Conservation (phyloP, 1,140 invertebrate genomes). For the Sweltsa coloradensis region DNA sequence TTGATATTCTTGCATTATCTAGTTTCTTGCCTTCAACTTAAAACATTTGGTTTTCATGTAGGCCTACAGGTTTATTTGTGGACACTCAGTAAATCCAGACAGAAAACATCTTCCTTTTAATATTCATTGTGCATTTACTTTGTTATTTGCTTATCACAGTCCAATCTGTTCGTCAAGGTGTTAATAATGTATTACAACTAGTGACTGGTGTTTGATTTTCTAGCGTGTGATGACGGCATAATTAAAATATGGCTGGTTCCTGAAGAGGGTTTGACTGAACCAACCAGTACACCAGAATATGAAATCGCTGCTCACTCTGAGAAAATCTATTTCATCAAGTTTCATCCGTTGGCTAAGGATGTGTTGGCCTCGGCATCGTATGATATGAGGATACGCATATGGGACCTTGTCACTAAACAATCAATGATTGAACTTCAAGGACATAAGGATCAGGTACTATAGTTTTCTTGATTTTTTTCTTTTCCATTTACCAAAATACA, state of each 20-base stretch:
- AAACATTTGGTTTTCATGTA: too few species aligned
- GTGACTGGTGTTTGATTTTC: conserved; percentile 11
- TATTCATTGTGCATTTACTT: neutral
- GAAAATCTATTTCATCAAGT: conserved; percentile 83
- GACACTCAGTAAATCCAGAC: too few species aligned
- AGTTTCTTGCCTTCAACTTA: too few species aligned
- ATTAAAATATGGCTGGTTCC: conserved; percentile 76
- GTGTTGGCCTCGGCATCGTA: conserved; percentile 77
- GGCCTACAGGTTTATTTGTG: too few species aligned
- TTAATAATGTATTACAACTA: too few species aligned
- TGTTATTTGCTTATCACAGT: too few species aligned
- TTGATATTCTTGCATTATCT: too few species aligned
- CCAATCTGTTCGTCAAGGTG: too few species aligned
- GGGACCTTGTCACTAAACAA: conserved; percentile 49
- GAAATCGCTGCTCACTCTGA: conserved; percentile 64
- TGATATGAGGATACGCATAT: conserved; percentile 79
- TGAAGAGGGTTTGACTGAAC: conserved; percentile 51
- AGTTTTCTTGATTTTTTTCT: too few species aligned
- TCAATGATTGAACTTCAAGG: conserved; percentile 44
- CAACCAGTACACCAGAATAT: conserved; percentile 46
- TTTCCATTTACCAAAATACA: too few species aligned
- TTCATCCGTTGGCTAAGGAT: conserved; percentile 77
- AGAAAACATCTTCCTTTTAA: too few species aligned
- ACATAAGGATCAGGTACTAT: conserved; percentile 56
- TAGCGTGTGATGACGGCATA: conserved; percentile 81